phyloP scores from a whole-genome alignment of 2,888 invertebrate genomes.

The Achlya flavicornis region DNA sequence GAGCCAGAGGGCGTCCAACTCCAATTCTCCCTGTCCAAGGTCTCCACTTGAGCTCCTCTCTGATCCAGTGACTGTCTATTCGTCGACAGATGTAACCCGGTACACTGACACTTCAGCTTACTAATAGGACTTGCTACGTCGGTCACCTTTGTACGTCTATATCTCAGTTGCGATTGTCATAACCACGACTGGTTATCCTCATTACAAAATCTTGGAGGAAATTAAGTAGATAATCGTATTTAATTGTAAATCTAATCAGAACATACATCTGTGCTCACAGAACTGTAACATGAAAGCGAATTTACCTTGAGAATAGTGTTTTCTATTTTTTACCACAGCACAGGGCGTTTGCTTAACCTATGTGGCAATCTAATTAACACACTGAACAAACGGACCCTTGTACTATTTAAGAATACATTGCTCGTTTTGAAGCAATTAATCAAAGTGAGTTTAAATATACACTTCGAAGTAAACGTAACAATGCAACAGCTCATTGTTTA shows the following conservation, averaged over 20 bases:
- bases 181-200: slow-evolving; percentile 38
- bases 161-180: background rate
- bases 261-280: slow-evolving; percentile 59
- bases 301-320: slow-evolving; percentile 72
- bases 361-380: slow-evolving; percentile 50
- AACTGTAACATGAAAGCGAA: slow-evolving; percentile 59
- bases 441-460: slow-evolving; percentile 40
- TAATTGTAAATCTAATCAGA: slow-evolving; percentile 65
- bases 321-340: slow-evolving; percentile 65
- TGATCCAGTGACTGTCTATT: no score
- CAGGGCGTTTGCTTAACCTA: slow-evolving; percentile 63
- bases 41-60: no score
- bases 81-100: no score
- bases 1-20: no score
- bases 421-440: slow-evolving; percentile 46
- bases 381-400: slow-evolving; percentile 35
- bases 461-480: slow-evolving; percentile 51
- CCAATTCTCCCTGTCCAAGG: no score
- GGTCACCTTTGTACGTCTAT: no score
- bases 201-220: slow-evolving; percentile 54
- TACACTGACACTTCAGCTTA: no score
- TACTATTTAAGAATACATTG: slow-evolving; percentile 50
- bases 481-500: slow-evolving; percentile 51
- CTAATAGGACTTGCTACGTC: no score
- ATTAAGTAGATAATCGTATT: slow-evolving; percentile 61